Conservation (phyloP, 2,888 invertebrate species). For the Melangyna quadrimaculata region DNA sequence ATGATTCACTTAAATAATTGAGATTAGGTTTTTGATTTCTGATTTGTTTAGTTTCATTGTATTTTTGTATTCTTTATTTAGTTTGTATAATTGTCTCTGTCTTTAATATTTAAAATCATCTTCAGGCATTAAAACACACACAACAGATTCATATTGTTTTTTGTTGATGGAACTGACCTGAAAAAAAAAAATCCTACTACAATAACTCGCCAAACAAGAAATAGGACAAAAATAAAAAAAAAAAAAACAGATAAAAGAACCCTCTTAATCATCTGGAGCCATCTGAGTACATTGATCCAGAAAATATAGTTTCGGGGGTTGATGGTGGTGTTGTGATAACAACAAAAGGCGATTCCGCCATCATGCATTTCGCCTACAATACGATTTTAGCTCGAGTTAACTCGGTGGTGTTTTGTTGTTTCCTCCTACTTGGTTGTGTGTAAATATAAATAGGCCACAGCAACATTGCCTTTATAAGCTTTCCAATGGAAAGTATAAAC, state of each 20-base stretch:
- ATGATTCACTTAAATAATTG: conserved; percentile 14
- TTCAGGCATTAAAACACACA: conserved; percentile 16
- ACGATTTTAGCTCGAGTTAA: conserved; percentile 7
- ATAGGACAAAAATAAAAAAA: too few relatives aligned
- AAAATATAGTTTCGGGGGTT: conserved; percentile 52
- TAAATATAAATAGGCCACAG: conserved; percentile 36
- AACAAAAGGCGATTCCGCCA: conserved; percentile 36
- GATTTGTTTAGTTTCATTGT: background rate
- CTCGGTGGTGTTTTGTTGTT: conserved; percentile 24
- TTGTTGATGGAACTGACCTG: conserved; percentile 31
- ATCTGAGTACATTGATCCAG: conserved; percentile 64
- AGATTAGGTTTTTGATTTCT: background rate
- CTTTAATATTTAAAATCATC: conserved; percentile 6
- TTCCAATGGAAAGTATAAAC: background rate
- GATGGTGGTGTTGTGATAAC: conserved; percentile 34
- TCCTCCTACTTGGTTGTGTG: background rate
- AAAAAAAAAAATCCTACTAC: conserved; percentile 24
- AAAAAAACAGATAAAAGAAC: conserved; percentile 3
- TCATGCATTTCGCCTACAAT: background rate
- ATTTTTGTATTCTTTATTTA: background rate
- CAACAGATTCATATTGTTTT: conserved; percentile 2
- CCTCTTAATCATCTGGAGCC: conserved; percentile 57
- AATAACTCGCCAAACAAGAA: conserved; percentile 24
- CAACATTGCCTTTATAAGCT: conserved; percentile 18
- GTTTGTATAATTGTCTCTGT: background rate